Evolutionary conservation across 2,797 vertebrate species (phyloP), one percentile per base, ranked within the genome.

Genomic region (Propithecus deckenii): DNA sequence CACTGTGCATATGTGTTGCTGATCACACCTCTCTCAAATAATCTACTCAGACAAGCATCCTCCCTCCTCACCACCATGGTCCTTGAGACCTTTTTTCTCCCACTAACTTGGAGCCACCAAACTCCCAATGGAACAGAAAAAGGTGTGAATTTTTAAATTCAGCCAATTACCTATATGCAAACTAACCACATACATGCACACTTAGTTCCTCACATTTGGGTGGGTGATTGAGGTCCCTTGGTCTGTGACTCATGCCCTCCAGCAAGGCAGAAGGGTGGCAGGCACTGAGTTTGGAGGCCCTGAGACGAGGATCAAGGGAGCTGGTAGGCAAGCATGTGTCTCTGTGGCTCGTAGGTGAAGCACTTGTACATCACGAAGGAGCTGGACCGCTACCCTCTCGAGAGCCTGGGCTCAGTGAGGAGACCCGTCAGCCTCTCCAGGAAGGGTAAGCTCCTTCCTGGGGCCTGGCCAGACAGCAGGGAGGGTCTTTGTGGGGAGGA

Each of bases 311-410:
- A 46, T 55, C 41, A 46, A n/a, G 69, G 32, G 11, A 1, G 3
- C 12, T 1, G 20, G 41, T 43, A 55, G 72, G 13, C 76, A 88
- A 35, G 46, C 9, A 0, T 25, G 55, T 12, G 32, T 86, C 57
- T 96, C 84, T 55, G 25, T 59, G 83, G 91, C 71, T 96, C 41
- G 1, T 63, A 99, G 99, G 99, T 99, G 97, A 99, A 99, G 89
- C 99, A 99, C 11, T 98, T 99, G 48, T 99, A 99, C 92, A 97
- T 99, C 97, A 99, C 98, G 8, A 99, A 97, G 76, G 99, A 99
- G 96, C 96, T 99, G 95, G 99, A 99, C 65, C 94, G 98, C 2
- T 99, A 98, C 94, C 98, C 99, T 92, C 98, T 99, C 76, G 99
- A 99, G 98, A 99, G 99, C 91, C 97, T 99, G 61, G 98, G 98